phyloP scores from a whole-genome alignment of 2,888 invertebrate species.

The Chloroclystis v-ata region DNA sequence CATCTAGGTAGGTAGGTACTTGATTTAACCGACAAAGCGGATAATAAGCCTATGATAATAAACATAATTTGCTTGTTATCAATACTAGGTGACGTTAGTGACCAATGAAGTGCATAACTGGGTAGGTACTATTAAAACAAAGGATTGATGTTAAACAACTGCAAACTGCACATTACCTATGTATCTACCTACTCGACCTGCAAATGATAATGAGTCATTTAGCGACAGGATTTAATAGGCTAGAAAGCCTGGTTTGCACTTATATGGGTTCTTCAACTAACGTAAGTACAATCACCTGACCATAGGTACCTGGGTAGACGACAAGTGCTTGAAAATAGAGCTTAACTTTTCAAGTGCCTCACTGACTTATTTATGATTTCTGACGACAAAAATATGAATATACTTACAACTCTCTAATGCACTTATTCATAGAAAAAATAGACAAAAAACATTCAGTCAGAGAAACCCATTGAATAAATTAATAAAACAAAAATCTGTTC shows the following conservation, averaged over 20 bases:
- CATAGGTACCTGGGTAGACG: not conserved
- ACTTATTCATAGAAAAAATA: no score
- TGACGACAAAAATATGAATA: no score
- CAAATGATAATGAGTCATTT: constrained; percentile 8
- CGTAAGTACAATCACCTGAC: not conserved
- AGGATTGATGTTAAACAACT: constrained; percentile 15
- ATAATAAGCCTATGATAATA: not conserved
- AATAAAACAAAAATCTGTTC: no score
- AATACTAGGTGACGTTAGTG: constrained; percentile 6
- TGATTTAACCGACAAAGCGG: not conserved
- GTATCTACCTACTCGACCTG: constrained; percentile 1
- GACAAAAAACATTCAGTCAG: no score
- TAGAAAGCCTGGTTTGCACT: constrained; percentile 8
- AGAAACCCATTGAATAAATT: no score
- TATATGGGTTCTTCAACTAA: constrained; percentile 8
- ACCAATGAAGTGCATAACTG: constrained; percentile 1
- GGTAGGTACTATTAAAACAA: constrained; percentile 6
- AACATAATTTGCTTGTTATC: constrained; percentile 6
- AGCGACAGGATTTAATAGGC: constrained; percentile 4
- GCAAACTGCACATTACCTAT: constrained; percentile 10
- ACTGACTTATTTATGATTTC: no score
- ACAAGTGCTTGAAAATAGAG: not conserved
- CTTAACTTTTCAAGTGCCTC: no score
- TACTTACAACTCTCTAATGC: no score
- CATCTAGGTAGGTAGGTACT: no score